Percentiles rank a stretch among this genome's conserved stretches.
Conservation (phyloP, 2,888 invertebrate species). For the Lycocerus yunnanus region DNA sequence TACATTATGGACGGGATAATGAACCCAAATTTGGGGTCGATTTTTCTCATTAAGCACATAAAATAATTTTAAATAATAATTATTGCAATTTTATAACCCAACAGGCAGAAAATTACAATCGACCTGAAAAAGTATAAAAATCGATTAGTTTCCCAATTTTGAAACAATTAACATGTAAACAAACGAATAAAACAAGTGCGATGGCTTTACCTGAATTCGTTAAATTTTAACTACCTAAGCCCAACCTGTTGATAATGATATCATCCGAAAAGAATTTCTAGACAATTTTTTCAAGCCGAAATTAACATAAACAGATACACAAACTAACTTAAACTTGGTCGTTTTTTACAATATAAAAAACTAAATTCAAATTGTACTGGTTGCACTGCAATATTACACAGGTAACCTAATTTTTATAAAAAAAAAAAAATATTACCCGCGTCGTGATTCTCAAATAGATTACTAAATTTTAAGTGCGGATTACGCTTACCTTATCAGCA, state of each 20-base stretch:
- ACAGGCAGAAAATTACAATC: not conserved
- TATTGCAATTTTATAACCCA: not conserved
- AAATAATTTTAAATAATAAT: no score
- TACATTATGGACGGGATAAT: not conserved
- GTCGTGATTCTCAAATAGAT: not conserved
- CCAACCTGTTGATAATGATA: not conserved
- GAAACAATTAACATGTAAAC: not conserved
- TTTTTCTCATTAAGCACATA: not conserved
- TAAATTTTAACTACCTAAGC: not conserved
- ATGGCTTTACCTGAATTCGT: not conserved
- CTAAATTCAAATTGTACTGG: not conserved
- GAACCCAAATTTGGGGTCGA: not conserved
- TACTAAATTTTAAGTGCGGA: not conserved
- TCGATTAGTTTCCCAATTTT: not conserved
- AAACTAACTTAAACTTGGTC: not conserved
- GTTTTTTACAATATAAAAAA: not conserved
- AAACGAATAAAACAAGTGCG: not conserved
- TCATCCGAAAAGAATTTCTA: not conserved
- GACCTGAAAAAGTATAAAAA: not conserved
- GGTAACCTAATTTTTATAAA: slow-evolving; percentile 1
- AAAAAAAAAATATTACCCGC: not conserved
- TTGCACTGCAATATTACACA: not conserved
- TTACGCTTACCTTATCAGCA: slow-evolving; percentile 52
- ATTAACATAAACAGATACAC: not conserved
- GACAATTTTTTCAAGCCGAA: not conserved